Evolutionary conservation across 2,113 vertebrate genomes (phyloP).

Genomic region (Tyrannus savana): DNA sequence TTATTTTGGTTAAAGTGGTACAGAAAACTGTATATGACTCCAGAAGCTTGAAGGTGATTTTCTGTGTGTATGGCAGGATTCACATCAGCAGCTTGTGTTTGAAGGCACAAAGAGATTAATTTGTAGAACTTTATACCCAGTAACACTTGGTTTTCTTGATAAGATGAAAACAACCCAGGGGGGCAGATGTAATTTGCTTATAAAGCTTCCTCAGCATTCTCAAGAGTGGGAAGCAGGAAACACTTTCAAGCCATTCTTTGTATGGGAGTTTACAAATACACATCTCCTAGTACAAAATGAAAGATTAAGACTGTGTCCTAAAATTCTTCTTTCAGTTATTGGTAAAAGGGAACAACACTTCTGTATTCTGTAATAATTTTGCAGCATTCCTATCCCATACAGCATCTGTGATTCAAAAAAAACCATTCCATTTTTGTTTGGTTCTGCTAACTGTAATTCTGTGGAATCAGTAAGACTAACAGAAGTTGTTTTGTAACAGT

Average conservation of each 20-base stretch:
- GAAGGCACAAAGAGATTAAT: neutral
- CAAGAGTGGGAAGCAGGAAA: neutral
- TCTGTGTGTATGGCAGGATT: neutral
- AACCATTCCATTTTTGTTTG: neutral
- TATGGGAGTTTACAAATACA: neutral
- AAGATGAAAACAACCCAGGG: neutral
- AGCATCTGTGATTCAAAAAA: neutral
- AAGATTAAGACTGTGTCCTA: neutral
- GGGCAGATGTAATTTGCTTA: neutral
- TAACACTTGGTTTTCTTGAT: neutral
- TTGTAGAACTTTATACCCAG: neutral
- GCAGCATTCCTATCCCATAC: neutral
- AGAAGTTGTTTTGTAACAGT: conserved; percentile 34
- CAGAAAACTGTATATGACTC: neutral
- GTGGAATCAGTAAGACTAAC: neutral
- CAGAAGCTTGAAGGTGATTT: neutral
- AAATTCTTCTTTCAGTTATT: neutral
- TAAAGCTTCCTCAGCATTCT: neutral
- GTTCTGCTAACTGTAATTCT: neutral
- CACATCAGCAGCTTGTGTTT: neutral
- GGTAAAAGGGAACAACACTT: neutral
- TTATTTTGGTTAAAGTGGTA: neutral
- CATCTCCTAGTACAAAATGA: neutral
- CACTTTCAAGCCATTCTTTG: neutral
- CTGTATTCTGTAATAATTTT: neutral